These are phyloP conservation scores for Drosophila paracracens DNA, from an alignment of 2,888 invertebrate species.

Conservation along the genomic window DNA sequence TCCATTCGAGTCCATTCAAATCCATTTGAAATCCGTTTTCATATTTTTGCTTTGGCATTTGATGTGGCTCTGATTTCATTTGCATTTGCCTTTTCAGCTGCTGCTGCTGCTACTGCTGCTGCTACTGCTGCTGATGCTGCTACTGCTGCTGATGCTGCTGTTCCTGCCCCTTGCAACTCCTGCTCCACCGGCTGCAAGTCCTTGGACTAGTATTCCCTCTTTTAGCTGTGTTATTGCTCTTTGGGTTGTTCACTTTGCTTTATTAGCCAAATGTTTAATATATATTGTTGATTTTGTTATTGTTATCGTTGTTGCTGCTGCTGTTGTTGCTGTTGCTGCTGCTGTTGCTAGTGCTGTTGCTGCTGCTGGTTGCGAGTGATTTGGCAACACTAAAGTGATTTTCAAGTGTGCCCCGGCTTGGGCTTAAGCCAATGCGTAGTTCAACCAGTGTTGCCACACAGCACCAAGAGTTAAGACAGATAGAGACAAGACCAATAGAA, in stretches of 20 bases:
- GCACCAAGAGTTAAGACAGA: background rate
- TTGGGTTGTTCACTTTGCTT: background rate
- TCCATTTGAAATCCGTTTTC: conserved; percentile 52
- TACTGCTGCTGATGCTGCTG: background rate
- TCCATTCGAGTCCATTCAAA: conserved; percentile 22
- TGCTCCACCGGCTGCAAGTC: background rate
- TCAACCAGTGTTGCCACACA: conserved; percentile 10
- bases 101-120: background rate
- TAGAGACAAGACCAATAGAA: background rate
- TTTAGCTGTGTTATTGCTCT: background rate
- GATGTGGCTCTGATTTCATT: conserved; percentile 67
- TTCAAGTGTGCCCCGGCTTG: conserved; percentile 16
- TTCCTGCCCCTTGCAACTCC: no score
- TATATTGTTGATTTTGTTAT: background rate
- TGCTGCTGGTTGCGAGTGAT: conserved; percentile 19
- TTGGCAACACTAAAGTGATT: conserved; percentile 58
- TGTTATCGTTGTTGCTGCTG: background rate
- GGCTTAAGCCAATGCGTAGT: background rate
- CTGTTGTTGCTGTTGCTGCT: background rate
- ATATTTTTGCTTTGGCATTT: conserved; percentile 58
- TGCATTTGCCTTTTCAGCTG: conserved; percentile 40
- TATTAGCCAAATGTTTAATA: conserved; percentile 4
- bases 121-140: background rate
- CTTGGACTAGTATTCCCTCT: background rate
- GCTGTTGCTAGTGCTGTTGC: conserved; percentile 4